Evolutionary conservation across 2,797 vertebrate species (phyloP).

Genomic region (Gambusia yucatana): DNA sequence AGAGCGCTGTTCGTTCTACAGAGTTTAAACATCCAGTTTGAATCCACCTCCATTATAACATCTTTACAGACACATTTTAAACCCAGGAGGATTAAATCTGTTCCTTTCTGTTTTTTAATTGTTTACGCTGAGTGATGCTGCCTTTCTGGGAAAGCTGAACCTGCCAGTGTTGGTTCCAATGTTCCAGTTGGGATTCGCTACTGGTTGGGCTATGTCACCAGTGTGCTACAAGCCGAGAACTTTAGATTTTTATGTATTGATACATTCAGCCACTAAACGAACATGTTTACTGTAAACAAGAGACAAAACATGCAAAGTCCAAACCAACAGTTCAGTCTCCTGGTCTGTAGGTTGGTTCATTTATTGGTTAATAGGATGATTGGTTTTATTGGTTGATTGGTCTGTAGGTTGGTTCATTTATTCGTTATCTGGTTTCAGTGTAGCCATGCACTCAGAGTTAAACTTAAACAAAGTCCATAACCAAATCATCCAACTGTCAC

Average conservation of each 20-base stretch:
- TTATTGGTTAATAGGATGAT: background rate
- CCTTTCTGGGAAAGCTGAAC: background rate
- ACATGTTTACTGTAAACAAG: background rate
- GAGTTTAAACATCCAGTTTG: background rate
- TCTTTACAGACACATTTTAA: background rate
- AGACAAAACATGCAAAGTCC: background rate
- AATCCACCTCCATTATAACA: background rate
- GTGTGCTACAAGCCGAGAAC: background rate
- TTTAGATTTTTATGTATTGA: background rate
- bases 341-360: background rate
- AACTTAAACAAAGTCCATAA: background rate
- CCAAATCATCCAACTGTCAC: background rate
- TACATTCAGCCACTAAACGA: background rate
- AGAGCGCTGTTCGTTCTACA: background rate
- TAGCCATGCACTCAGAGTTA: background rate
- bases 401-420: background rate
- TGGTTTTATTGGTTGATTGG: background rate
- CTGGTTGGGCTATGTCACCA: background rate
- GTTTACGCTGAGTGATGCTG: background rate
- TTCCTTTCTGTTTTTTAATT: background rate
- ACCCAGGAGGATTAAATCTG: background rate
- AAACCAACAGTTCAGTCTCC: background rate
- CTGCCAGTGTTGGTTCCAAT: background rate
- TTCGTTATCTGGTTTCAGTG: background rate
- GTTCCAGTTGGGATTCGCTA: background rate